Conservation (phyloP, 2,797 vertebrate species). For the Eulemur albifrons region DNA sequence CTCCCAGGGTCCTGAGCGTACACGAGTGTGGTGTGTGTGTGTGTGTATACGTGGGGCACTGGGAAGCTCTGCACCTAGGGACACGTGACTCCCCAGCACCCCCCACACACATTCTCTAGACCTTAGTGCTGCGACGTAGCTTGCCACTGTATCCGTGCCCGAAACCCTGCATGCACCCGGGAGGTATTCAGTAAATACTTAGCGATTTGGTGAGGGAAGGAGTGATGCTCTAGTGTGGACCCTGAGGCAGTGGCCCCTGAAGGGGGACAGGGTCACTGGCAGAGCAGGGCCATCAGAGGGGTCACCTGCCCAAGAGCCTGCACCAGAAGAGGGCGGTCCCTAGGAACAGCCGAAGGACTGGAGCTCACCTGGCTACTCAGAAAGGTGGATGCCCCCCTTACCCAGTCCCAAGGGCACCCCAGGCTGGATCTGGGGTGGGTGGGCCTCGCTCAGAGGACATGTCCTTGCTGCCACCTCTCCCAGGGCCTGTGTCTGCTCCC, state of each 20-base stretch:
- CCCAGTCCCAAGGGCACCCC: rapidly evolving
- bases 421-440: background rate
- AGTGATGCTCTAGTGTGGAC: rapidly evolving
- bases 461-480: background rate
- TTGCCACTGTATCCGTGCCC: background rate
- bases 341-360: background rate
- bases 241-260: background rate
- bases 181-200: background rate
- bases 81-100: background rate
- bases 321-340: background rate
- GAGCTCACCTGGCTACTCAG: background rate
- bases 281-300: background rate
- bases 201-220: background rate
- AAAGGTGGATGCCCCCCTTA: background rate
- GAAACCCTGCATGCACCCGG: too few species aligned
- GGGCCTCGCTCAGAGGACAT: background rate
- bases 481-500: background rate
- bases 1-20: background rate
- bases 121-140: background rate
- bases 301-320: background rate
- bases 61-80: background rate
- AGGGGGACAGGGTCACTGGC: background rate
- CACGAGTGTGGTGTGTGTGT: too few species aligned
- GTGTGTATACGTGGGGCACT: background rate
- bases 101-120: background rate